A percentile compares a stretch with the other conserved stretches of the same genome.
phyloP scores from a whole-genome alignment of 2,797 vertebrate genomes.

The Borostomias antarcticus region DNA sequence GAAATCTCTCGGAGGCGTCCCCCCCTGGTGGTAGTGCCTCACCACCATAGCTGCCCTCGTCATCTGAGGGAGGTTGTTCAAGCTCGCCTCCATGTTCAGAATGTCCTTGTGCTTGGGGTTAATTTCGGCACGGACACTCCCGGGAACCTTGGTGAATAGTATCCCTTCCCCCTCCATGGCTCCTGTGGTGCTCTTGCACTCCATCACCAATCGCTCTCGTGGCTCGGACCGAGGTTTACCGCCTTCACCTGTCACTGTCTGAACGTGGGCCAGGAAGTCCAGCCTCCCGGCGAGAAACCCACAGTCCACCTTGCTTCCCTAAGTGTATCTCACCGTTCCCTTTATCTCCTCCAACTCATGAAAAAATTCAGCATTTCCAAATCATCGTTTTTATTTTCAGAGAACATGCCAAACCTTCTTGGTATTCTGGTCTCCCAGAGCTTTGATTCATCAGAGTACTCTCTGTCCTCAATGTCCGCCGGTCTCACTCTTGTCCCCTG shows the following conservation, averaged over 20 bases:
- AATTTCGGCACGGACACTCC: constrained; percentile 9
- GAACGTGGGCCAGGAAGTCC: constrained; percentile 38
- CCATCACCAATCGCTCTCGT: constrained; percentile 31
- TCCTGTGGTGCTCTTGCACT: constrained; percentile 45
- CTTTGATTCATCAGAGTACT: constrained; percentile 29
- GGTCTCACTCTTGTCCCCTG: constrained; percentile 18
- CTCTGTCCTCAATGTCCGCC: constrained; percentile 13
- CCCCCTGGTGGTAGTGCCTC: constrained; percentile 40
- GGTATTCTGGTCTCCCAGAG: background rate
- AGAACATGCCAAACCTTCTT: constrained; percentile 23
- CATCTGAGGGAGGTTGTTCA: background rate
- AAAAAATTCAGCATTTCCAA: constrained; percentile 39
- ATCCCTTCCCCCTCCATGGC: constrained; percentile 44
- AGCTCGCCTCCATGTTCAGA: constrained; percentile 17
- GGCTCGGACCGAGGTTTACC: background rate
- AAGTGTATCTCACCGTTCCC: constrained; percentile 14
- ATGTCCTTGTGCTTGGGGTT: constrained; percentile 21
- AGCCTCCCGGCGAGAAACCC: constrained; percentile 39
- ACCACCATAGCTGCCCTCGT: constrained; percentile 38
- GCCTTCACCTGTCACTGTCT: background rate
- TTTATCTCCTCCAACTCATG: constrained; percentile 15
- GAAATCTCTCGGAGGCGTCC: constrained; percentile 24
- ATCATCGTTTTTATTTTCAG: constrained; percentile 31
- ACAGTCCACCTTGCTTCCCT: constrained; percentile 34
- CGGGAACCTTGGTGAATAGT: constrained; percentile 31